These are phyloP conservation scores for Eurystomus gularis DNA, from an alignment of 2,113 vertebrate genomes.

Conservation along the genomic window DNA sequence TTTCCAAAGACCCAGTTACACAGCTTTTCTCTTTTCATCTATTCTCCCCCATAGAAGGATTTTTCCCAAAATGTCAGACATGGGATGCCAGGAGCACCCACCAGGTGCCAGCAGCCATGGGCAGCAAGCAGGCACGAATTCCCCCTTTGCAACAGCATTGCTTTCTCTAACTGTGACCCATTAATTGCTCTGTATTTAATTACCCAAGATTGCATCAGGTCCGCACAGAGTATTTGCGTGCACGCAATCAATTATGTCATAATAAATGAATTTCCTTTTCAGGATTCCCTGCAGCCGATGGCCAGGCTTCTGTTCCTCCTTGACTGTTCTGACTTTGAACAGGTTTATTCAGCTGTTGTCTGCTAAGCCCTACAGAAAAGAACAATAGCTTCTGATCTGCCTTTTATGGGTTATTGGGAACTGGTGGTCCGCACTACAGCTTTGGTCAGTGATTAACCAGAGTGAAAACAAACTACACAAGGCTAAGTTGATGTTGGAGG, in stretches of 20 bases:
- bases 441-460: constrained; percentile 95
- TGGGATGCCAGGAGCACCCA: background rate
- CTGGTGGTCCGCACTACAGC: constrained; percentile 92
- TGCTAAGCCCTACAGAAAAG: constrained; percentile 89
- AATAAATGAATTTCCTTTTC: constrained; percentile 86
- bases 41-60: background rate
- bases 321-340: constrained; percentile 89
- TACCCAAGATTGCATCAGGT: constrained; percentile 52
- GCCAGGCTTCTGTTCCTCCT: constrained; percentile 74
- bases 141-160: constrained; percentile 29
- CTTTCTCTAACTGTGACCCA: constrained; percentile 5
- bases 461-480: constrained; percentile 97
- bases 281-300: constrained; percentile 74
- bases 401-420: constrained; percentile 97
- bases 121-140: constrained; percentile 34
- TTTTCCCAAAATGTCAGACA: fast-evolving
- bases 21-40: background rate
- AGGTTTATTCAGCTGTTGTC: constrained; percentile 97
- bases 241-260: constrained; percentile 82
- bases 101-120: background rate
- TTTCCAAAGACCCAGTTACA: background rate
- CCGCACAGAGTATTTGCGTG: constrained; percentile 43
- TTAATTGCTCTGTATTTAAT: constrained; percentile 71
- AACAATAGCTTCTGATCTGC: constrained; percentile 95
- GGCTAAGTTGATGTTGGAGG: constrained; percentile 92